Evolutionary conservation across 2,113 vertebrate genomes (phyloP).

Genomic region (Oreochromis spilurus): DNA sequence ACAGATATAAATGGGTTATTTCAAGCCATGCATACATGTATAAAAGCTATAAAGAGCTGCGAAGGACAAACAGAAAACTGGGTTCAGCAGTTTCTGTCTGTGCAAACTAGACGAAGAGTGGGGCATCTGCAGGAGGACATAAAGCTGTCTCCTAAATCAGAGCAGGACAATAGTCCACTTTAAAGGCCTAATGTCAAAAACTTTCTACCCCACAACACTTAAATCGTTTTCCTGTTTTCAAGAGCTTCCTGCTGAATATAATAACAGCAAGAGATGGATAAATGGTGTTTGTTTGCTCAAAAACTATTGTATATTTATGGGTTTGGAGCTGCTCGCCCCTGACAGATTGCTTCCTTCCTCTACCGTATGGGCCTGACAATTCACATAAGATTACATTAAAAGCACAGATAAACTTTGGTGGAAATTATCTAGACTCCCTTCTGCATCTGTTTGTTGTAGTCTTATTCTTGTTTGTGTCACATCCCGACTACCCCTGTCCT

Average conservation of each 20-base stretch:
- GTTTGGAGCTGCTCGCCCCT: not conserved
- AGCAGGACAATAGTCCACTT: slow-evolving; percentile 38
- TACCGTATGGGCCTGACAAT: not conserved
- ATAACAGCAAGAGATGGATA: not conserved
- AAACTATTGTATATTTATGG: not conserved
- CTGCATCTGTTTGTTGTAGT: not conserved
- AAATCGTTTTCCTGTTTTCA: slow-evolving; percentile 53
- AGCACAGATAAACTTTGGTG: not conserved
- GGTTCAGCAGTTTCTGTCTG: not conserved
- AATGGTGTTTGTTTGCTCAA: slow-evolving; percentile 7
- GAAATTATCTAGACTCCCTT: not conserved
- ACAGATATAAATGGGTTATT: not conserved
- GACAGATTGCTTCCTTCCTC: slow-evolving; percentile 44
- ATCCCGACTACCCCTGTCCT: not conserved
- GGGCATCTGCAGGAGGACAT: slow-evolving; percentile 2
- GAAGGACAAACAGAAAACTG: not conserved
- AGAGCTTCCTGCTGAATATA: not conserved
- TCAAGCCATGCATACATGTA: not conserved
- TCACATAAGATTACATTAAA: not conserved
- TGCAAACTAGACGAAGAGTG: not conserved
- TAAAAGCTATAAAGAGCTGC: not conserved
- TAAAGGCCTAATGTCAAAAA: not conserved
- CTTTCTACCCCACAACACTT: not conserved
- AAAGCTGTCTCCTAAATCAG: slow-evolving; percentile 59
- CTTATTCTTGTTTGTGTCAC: not conserved